Evolutionary conservation across 2,888 invertebrate genomes (phyloP).

Genomic region (Stomorhina lunata): DNA sequence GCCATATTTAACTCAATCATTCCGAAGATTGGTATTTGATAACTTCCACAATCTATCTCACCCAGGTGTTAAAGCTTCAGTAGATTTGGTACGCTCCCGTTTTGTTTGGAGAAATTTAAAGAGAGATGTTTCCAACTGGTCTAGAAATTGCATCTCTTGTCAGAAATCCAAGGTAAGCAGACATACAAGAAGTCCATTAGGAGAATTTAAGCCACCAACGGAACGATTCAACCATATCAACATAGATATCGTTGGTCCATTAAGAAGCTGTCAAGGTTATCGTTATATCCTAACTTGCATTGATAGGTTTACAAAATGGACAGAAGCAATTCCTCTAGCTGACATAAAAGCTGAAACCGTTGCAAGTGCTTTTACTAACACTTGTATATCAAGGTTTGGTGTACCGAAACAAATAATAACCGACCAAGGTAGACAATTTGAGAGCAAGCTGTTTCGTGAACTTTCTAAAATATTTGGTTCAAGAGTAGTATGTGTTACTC

Average conservation of each 20-base stretch:
- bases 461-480: constrained; percentile 11
- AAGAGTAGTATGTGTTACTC: constrained; percentile 14
- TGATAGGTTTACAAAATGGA: constrained; percentile 19
- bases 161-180: constrained; percentile 38
- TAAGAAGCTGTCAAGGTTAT: constrained; percentile 22
- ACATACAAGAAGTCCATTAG: constrained; percentile 21
- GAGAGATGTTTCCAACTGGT: constrained; percentile 25
- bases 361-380: neutral
- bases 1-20: constrained; percentile 19
- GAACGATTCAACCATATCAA: constrained; percentile 23
- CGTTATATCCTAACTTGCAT: constrained; percentile 19
- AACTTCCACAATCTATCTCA: constrained; percentile 24
- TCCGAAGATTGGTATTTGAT: constrained; percentile 7
- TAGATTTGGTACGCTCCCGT: constrained; percentile 4
- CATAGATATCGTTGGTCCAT: constrained; percentile 32
- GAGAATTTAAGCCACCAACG: neutral
- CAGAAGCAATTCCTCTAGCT: constrained; percentile 15
- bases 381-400: constrained; percentile 26
- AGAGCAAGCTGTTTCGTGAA: neutral
- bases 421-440: constrained; percentile 26
- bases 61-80: constrained; percentile 18
- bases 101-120: constrained; percentile 32
- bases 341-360: constrained; percentile 24
- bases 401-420: constrained; percentile 4
- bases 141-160: constrained; percentile 27